Evolutionary conservation across 1,140 invertebrate genomes (phyloP), one percentile per base, ranked within the genome.

Genomic region (Delia radicum): DNA sequence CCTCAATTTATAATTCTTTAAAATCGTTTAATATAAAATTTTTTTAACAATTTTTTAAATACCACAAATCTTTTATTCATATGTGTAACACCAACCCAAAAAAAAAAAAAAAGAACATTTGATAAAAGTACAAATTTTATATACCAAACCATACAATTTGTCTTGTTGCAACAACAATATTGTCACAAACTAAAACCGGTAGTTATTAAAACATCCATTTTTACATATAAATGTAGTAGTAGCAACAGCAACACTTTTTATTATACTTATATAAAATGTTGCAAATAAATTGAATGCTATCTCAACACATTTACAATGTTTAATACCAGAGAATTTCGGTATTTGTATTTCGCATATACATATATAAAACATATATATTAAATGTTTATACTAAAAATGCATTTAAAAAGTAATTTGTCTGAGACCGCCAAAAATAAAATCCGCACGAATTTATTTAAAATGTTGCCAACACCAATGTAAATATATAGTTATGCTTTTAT

Each of bases 321-420:
- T 33, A 69, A 37, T 10, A 69, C 31, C 3, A 69, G 15, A 31
- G n/a, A n/a, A n/a, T n/a, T n/a, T n/a, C n/a, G n/a, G n/a, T n/a
- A n/a, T n/a, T n/a, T n/a, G n/a, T n/a, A n/a, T n/a, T n/a, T n/a
- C n/a, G 28, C n/a, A 29, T 8, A 55, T 55, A 55, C 15, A 2
- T 55, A 21, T 55, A 8, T 55, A 55, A 67, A 63, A 67, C 21
- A 69, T 21, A 69, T n/a, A n/a, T 69, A 69, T 69, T 69, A 69
- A 69, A 69, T 73, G 37, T 73, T 73, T 48, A 73, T 73, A 73
- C 73, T 33, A 74, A 75, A 77, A 74, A 76, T 84, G 82, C 82
- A 84, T 84, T 84, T 82, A 84, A 84, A 84, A 84, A 82, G 82
- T 84, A 84, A 84, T 84, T 84, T 84, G 82, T 84, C 82, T 84